phyloP scores from a whole-genome alignment of 2,888 invertebrate species.

The Parnassius glacialis region DNA sequence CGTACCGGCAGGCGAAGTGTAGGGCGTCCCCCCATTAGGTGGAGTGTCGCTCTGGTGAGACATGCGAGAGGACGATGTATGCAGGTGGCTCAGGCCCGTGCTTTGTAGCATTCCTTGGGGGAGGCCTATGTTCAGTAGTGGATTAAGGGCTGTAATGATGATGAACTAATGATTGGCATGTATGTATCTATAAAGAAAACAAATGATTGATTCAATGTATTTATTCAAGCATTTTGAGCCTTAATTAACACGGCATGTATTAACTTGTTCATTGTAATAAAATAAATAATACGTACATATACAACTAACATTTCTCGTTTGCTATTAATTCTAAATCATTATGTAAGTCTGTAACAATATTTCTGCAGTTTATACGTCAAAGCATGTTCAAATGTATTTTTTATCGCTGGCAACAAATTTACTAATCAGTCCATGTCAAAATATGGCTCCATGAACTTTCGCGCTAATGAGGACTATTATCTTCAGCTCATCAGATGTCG shows the following conservation, averaged over 20 bases:
- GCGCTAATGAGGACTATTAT: no score
- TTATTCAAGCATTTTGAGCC: conserved; percentile 24
- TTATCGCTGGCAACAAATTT: background rate
- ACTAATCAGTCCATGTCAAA: background rate
- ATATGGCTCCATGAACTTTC: no score
- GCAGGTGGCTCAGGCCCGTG: no score
- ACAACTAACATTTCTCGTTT: conserved; percentile 3
- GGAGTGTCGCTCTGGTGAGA: no score
- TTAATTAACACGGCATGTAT: conserved; percentile 34
- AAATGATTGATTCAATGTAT: conserved; percentile 10
- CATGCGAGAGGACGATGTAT: no score
- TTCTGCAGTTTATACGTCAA: background rate
- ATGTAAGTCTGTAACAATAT: background rate
- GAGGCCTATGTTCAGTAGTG: no score
- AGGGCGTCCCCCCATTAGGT: no score
- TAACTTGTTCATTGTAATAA: conserved; percentile 35
- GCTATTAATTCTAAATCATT: background rate
- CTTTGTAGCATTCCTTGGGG: no score
- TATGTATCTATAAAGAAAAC: background rate
- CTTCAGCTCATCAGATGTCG: no score
- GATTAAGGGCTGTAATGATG: no score
- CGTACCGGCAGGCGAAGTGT: no score
- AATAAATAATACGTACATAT: conserved; percentile 35
- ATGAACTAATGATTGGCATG: no score
- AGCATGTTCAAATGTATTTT: background rate